Base-by-base conservation (phyloP, 1,140 invertebrate genomes). In the Conus betulinus region DNA sequence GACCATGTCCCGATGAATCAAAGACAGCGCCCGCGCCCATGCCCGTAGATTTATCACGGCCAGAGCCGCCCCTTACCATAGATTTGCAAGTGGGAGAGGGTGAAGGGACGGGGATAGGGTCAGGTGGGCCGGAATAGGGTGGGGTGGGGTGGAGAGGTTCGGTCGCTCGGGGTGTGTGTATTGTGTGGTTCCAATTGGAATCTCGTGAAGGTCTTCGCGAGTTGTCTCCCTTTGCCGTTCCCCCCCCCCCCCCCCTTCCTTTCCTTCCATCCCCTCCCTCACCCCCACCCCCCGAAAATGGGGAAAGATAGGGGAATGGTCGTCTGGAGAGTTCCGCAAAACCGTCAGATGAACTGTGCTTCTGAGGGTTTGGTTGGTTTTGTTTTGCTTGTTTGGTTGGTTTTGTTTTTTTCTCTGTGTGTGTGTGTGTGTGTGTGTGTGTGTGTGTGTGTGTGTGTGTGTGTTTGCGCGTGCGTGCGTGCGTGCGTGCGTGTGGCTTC, bases 11-110 rank as follows among this genome's bases (percentile, higher is more conserved):
- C 60, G 8, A 23, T 23, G 39, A 74, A 85, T 74, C 60, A 57
- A 25, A 39, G 55, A 51, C 84, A 15, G 27, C 25, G 55, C 63
- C n/a, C 6, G 57, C 57, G 11, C 23, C 5, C 67, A 8, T 5
- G 76, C 76, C 76, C 76, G 25, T 78, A 78, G n/a, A 78, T 78
- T 78, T 78, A 78, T 39, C 27, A 81, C 27, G 79, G 51, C 7
- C 10, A 81, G 25, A 27, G 10, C 8, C 25, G 76, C 25, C 76
- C 39, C 7, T 78, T 78, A 51, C 17, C 39, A 51, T 78, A 27
- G 25, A 78, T 78, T 51, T 78, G 76, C 39, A 78, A 76, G 20
- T 76, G 71, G 71, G n/a, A n/a, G 15, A 76, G 71, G n/a, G n/a
- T 20, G 23, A 23, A 25, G n/a, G n/a, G n/a, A 74, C 8, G n/a